A percentile compares a stretch with the other conserved stretches of the same genome.
Evolutionary conservation across 2,797 vertebrate species (phyloP).

Genomic region (Thunnus albacares): DNA sequence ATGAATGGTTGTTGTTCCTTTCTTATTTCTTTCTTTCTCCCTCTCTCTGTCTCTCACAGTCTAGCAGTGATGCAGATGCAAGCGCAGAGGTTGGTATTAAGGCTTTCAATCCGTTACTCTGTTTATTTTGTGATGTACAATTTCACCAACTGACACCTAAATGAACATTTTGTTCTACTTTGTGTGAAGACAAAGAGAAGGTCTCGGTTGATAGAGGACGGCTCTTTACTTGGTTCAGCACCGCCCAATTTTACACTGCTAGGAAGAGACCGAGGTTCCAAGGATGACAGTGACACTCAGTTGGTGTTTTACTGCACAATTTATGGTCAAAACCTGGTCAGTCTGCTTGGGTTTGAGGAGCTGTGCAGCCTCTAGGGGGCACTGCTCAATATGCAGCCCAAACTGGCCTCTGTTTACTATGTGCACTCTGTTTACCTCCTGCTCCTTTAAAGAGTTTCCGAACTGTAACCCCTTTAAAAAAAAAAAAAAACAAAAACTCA

Average conservation of each 20-base stretch:
- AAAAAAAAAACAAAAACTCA: too few species aligned
- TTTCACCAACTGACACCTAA: slow-evolving; percentile 3
- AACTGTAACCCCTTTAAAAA: too few species aligned
- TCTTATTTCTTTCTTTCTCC: slow-evolving; percentile 49
- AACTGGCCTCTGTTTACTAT: not conserved
- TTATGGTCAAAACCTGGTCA: not conserved
- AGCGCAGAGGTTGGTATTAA: slow-evolving; percentile 75
- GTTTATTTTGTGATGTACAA: not conserved
- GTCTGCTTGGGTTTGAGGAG: not conserved
- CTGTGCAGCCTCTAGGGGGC: slow-evolving; percentile 37
- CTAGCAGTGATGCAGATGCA: slow-evolving; percentile 59
- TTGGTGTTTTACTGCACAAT: not conserved
- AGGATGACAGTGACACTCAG: fast-evolving
- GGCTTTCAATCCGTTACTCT: not conserved
- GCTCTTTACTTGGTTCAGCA: not conserved
- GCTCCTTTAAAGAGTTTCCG: not conserved
- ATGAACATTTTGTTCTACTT: slow-evolving; percentile 63
- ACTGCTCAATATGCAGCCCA: not conserved
- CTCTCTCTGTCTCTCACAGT: slow-evolving; percentile 67
- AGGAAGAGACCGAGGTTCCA: not conserved
- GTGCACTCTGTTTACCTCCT: not conserved
- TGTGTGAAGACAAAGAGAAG: not conserved
- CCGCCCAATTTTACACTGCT: not conserved
- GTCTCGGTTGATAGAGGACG: not conserved
- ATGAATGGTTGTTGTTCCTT: slow-evolving; percentile 67